Percentiles rank a stretch among this genome's conserved stretches.
Conservation (phyloP, 2,888 invertebrate genomes). For the Drosophila bunnanda region DNA sequence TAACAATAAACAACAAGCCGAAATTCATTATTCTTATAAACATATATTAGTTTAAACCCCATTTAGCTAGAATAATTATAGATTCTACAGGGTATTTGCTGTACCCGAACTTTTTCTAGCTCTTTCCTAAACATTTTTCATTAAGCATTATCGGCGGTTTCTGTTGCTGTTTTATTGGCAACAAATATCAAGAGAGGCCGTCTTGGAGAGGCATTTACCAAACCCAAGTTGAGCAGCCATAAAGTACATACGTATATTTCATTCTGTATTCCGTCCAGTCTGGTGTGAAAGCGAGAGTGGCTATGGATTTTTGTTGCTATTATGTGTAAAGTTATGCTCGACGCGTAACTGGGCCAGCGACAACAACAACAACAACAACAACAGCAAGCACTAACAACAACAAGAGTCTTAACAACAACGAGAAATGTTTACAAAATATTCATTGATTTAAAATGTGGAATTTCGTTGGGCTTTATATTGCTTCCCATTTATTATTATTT, state of each 20-base stretch:
- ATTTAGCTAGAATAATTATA: neutral
- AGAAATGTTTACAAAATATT: conserved; percentile 50
- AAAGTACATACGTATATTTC: conserved; percentile 32
- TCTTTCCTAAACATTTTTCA: conserved; percentile 5
- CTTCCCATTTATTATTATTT: conserved; percentile 17
- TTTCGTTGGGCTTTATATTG: conserved; percentile 35
- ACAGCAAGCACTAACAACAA: conserved; percentile 22
- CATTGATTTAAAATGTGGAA: conserved; percentile 69
- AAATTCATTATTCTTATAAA: too few species aligned
- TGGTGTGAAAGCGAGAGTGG: conserved; percentile 76
- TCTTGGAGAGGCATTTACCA: conserved; percentile 27
- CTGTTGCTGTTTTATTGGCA: conserved; percentile 35
- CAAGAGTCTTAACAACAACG: conserved; percentile 21
- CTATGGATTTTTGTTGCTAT: conserved; percentile 48
- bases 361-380: conserved; percentile 42
- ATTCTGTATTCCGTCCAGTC: conserved; percentile 67
- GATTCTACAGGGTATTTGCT: neutral
- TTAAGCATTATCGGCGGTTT: conserved; percentile 22
- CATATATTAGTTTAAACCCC: too few species aligned
- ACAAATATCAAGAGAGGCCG: conserved; percentile 27
- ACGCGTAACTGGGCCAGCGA: conserved; percentile 76
- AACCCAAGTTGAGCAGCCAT: conserved; percentile 9
- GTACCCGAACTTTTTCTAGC: neutral
- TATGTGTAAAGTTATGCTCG: conserved; percentile 74
- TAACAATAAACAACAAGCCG: neutral